Percentiles rank a stretch among this genome's conserved stretches.
Evolutionary conservation across 2,888 invertebrate genomes (phyloP).

Genomic region (Andrena fulva): DNA sequence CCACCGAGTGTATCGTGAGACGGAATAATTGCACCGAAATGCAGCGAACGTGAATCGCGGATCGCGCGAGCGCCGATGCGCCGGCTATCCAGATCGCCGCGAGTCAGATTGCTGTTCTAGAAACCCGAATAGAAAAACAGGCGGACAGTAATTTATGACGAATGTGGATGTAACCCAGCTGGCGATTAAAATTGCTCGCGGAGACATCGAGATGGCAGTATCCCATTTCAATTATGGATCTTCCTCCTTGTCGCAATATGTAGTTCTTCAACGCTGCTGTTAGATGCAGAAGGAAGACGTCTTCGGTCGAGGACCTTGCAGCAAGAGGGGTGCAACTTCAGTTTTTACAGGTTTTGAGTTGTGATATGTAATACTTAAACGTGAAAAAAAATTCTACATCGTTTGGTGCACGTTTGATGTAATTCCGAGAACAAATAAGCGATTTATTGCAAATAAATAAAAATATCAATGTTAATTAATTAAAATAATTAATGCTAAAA

Average conservation of each 20-base stretch:
- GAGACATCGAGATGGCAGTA: background rate
- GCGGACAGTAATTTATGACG: background rate
- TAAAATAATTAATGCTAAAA: too few relatives aligned
- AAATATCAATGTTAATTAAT: too few relatives aligned
- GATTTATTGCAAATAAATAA: too few relatives aligned
- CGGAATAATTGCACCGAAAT: conserved; percentile 46
- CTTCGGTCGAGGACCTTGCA: background rate
- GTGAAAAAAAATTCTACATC: too few relatives aligned
- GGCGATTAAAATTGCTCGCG: background rate
- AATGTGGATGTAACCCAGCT: background rate
- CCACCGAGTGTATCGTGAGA: conserved; percentile 35
- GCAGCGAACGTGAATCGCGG: conserved; percentile 30
- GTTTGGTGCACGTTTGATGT: too few relatives aligned
- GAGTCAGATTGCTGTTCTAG: conserved; percentile 31
- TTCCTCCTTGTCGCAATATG: background rate
- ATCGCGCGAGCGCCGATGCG: conserved; percentile 3
- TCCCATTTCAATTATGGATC: background rate
- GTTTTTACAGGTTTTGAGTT: too few relatives aligned
- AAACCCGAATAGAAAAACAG: conserved; percentile 32
- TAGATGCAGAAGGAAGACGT: background rate
- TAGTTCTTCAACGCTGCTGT: conserved; percentile 8
- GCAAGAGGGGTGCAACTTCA: too few relatives aligned
- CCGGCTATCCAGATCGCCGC: conserved; percentile 14
- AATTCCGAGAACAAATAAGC: too few relatives aligned
- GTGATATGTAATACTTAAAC: too few relatives aligned